Evolutionary conservation across 2,888 invertebrate genomes (phyloP).

Genomic region (Cyclophora punctaria): DNA sequence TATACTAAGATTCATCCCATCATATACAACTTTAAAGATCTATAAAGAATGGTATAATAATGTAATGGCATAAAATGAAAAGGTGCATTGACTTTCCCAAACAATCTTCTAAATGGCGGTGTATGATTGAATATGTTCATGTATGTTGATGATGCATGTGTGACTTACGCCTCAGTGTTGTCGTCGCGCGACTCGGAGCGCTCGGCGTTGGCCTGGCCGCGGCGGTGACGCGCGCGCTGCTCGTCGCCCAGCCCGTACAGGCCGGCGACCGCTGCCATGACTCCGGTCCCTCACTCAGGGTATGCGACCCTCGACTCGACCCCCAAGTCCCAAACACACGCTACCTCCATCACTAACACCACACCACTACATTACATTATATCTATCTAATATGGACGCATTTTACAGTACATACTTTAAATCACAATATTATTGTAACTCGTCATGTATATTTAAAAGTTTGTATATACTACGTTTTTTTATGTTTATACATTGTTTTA

Average conservation of each 20-base stretch:
- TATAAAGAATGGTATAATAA: too few species aligned
- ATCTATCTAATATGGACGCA: slow-evolving; percentile 63
- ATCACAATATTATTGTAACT: slow-evolving; percentile 70
- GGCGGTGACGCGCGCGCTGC: slow-evolving; percentile 71
- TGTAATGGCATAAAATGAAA: too few species aligned
- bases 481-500: slow-evolving; percentile 3
- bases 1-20: too few species aligned
- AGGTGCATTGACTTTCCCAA: too few species aligned
- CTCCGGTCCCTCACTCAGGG: slow-evolving; percentile 30
- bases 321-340: slow-evolving; percentile 18
- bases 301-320: slow-evolving; percentile 22
- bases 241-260: slow-evolving; percentile 87
- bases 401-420: slow-evolving; percentile 50
- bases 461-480: slow-evolving; percentile 16
- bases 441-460: slow-evolving; percentile 46
- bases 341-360: slow-evolving; percentile 28
- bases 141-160: slow-evolving; percentile 2
- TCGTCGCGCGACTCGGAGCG: slow-evolving; percentile 77
- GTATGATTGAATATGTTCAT: neutral
- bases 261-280: slow-evolving; percentile 86
- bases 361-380: slow-evolving; percentile 33
- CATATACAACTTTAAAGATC: too few species aligned
- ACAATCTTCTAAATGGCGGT: too few species aligned
- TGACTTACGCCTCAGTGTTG: slow-evolving; percentile 76
- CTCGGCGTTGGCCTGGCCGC: slow-evolving; percentile 78